phyloP scores from a whole-genome alignment of 1,140 invertebrate species.

The Magallana ariakensis region DNA sequence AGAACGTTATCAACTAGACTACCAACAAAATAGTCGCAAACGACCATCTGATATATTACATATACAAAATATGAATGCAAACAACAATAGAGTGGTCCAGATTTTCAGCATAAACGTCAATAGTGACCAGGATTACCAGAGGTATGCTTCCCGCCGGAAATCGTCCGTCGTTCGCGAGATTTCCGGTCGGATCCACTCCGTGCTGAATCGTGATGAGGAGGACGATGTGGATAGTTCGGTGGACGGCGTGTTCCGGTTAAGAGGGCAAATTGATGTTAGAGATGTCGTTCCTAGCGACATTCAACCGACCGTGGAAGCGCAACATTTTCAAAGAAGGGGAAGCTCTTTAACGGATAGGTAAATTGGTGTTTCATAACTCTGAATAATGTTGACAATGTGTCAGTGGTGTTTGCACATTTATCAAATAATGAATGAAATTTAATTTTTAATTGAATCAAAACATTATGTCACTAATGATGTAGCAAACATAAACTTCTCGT shows the following conservation, averaged over 20 bases:
- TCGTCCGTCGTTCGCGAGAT: neutral
- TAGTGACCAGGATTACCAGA: slow-evolving; percentile 1
- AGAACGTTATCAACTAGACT: neutral
- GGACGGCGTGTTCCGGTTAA: neutral
- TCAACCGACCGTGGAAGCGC: neutral
- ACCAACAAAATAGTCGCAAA: neutral
- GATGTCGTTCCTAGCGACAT: neutral
- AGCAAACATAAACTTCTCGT: too few species aligned
- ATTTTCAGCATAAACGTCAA: neutral
- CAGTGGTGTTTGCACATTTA: too few species aligned
- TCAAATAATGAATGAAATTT: too few species aligned
- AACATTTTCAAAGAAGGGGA: neutral
- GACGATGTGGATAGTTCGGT: neutral
- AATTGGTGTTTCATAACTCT: neutral
- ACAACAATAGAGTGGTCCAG: neutral
- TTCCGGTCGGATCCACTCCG: neutral
- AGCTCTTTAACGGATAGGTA: neutral
- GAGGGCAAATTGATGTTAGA: neutral
- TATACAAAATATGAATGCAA: neutral
- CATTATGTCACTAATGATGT: too few species aligned
- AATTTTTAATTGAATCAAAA: too few species aligned
- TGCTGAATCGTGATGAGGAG: slow-evolving; percentile 8
- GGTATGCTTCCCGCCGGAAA: slow-evolving; percentile 10
- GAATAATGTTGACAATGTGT: too few species aligned
- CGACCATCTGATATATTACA: neutral